Evolutionary conservation across 2,888 invertebrate genomes (phyloP).

Genomic region (Eulithis prunata): DNA sequence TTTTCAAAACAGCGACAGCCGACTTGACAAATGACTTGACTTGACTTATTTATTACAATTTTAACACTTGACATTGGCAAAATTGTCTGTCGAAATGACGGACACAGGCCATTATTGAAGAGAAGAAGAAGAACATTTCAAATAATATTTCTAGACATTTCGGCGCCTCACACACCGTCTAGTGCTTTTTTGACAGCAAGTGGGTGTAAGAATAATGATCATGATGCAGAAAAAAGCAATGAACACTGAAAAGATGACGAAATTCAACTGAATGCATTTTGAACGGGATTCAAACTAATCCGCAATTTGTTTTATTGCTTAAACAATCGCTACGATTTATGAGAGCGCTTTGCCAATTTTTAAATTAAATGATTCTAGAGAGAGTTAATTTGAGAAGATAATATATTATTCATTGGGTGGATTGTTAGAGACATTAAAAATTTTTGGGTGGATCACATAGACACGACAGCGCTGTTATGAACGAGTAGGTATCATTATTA

Average conservation of each 20-base stretch:
- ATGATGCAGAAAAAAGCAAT: conserved; percentile 29
- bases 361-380: conserved; percentile 18
- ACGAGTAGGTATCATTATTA: no score
- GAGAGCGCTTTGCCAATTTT: conserved; percentile 37
- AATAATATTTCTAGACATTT: conserved; percentile 8
- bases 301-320: conserved; percentile 45
- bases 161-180: conserved; percentile 6
- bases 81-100: no score
- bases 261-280: conserved; percentile 37
- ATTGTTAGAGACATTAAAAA: no score
- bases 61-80: no score
- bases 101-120: no score
- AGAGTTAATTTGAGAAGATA: conserved; percentile 29
- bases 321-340: conserved; percentile 41
- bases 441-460: conserved; percentile 1
- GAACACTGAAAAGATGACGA: conserved; percentile 29
- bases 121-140: no score
- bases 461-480: no score
- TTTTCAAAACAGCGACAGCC: no score
- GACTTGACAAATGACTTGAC: no score
- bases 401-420: conserved; percentile 18
- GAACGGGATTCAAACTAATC: conserved; percentile 42
- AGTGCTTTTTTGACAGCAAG: conserved; percentile 17
- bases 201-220: conserved; percentile 33
- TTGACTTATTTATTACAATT: no score